These are phyloP conservation scores for Leucophenga varia DNA, from an alignment of 1,140 invertebrate genomes.

Conservation along the genomic window DNA sequence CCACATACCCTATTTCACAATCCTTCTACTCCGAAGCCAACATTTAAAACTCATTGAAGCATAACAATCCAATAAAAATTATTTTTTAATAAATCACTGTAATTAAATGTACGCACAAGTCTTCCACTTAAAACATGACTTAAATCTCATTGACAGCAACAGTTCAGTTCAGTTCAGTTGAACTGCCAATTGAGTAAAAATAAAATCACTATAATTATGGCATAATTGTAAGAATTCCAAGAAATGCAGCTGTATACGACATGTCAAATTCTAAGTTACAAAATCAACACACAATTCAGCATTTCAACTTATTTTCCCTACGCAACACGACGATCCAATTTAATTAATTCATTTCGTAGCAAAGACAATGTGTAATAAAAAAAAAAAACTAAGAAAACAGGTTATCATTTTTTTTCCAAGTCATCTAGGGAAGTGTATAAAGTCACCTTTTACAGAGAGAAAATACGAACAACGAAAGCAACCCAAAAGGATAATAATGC, in stretches of 20 bases:
- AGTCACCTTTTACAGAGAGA: slow-evolving; percentile 25
- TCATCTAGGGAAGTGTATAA: slow-evolving; percentile 16
- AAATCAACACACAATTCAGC: slow-evolving; percentile 6
- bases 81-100: too few relatives aligned
- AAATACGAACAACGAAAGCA: not conserved
- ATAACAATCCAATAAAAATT: too few relatives aligned
- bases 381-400: slow-evolving; percentile 2
- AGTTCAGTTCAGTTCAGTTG: slow-evolving; percentile 19
- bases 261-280: not conserved
- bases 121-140: too few relatives aligned
- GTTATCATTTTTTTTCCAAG: slow-evolving; percentile 22
- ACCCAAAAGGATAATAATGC: slow-evolving; percentile 31
- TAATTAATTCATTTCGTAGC: slow-evolving; percentile 43
- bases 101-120: too few relatives aligned
- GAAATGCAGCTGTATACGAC: not conserved
- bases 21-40: too few relatives aligned
- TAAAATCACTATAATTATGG: slow-evolving; percentile 42
- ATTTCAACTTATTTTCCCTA: slow-evolving; percentile 10
- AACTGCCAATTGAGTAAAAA: slow-evolving; percentile 28
- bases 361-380: too few relatives aligned
- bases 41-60: too few relatives aligned
- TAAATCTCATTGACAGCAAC: slow-evolving; percentile 29
- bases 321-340: too few relatives aligned
- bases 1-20: too few relatives aligned
- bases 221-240: slow-evolving; percentile 13